phyloP scores from a whole-genome alignment of 1,140 invertebrate genomes.

The Trichomalopsis sarcophagae region DNA sequence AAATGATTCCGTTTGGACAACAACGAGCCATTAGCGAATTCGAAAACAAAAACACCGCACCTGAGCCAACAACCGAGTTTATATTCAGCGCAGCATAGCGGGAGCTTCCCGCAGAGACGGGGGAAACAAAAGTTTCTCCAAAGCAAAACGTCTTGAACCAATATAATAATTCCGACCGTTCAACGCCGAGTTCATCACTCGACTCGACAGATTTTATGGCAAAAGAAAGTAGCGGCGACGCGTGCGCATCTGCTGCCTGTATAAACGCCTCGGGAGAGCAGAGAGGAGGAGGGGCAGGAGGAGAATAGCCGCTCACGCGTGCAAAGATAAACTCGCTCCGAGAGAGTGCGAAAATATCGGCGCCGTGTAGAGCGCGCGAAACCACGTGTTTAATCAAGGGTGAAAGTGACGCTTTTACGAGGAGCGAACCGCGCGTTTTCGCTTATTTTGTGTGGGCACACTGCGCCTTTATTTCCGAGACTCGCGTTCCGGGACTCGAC shows the following conservation, averaged over 20 bases:
- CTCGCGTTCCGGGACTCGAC: not conserved
- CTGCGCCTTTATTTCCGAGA: not conserved
- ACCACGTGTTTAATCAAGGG: constrained; percentile 27
- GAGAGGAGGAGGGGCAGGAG: not conserved
- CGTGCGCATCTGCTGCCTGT: not conserved
- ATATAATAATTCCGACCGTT: constrained; percentile 2
- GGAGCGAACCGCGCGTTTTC: not conserved
- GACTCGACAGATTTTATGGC: not conserved
- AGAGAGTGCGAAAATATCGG: not conserved
- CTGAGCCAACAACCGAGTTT: too few species aligned
- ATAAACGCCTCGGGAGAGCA: not conserved
- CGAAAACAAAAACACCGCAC: too few species aligned
- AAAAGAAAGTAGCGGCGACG: constrained; percentile 21
- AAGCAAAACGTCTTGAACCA: not conserved
- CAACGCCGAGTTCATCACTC: constrained; percentile 15
- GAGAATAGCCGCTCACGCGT: not conserved
- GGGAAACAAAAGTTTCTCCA: not conserved
- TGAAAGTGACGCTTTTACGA: constrained; percentile 44
- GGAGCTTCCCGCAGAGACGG: too few species aligned
- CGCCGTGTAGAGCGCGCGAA: not conserved
- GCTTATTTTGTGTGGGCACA: not conserved
- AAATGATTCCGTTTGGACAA: too few species aligned
- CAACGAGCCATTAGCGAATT: too few species aligned
- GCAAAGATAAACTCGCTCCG: not conserved
- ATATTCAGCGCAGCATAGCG: too few species aligned